Evolutionary conservation across 2,113 vertebrate genomes (phyloP).

Genomic region (Ondatra zibethicus): DNA sequence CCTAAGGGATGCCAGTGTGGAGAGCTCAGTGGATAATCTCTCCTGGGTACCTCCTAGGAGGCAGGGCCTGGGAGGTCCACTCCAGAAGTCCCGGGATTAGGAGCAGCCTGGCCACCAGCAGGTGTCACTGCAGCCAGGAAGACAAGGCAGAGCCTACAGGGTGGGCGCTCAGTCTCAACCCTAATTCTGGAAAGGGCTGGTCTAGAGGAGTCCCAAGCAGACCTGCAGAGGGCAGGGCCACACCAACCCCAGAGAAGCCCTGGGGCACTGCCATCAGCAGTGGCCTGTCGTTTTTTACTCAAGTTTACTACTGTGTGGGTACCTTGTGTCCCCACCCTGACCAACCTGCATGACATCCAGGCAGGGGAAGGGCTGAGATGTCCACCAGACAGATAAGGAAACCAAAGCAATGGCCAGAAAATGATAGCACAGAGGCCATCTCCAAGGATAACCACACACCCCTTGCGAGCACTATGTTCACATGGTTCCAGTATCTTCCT

Average conservation of each 20-base stretch:
- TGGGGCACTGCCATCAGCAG: not conserved
- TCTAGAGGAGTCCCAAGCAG: not conserved
- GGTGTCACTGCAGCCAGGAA: slow-evolving; percentile 30
- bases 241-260: not conserved
- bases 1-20: slow-evolving; percentile 27
- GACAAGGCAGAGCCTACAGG: not conserved
- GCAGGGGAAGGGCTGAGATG: rapidly evolving
- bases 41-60: too few species aligned
- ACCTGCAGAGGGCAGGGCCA: not conserved
- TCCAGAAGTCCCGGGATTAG: not conserved
- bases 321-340: rapidly evolving
- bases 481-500: rapidly evolving
- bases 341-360: rapidly evolving
- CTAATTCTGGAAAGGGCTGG: not conserved
- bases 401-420: not conserved
- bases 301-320: not conserved
- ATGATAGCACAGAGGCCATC: rapidly evolving
- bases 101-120: not conserved
- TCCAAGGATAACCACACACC: not conserved
- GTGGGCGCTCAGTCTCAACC: not conserved
- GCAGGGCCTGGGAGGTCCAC: not conserved
- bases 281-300: rapidly evolving
- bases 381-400: not conserved
- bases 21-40: rapidly evolving
- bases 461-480: not conserved